phyloP scores from a whole-genome alignment of 2,888 invertebrate species.

The Agrochola lota region DNA sequence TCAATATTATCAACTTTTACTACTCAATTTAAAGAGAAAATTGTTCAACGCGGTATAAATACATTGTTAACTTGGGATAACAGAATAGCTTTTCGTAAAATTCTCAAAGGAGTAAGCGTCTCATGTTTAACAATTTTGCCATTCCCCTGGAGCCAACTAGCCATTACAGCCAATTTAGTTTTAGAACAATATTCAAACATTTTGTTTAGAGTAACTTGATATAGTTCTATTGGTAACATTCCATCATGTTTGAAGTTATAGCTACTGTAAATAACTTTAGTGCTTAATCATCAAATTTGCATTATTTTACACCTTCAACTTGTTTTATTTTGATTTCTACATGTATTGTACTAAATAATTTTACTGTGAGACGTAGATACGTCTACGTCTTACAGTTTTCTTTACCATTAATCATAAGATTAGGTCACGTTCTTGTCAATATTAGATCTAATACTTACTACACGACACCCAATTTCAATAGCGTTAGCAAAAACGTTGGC shows the following conservation, averaged over 20 bases:
- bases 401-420: neutral
- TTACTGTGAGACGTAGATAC: neutral
- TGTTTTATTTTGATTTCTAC: neutral
- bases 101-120: constrained; percentile 29
- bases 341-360: neutral
- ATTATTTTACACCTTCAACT: neutral
- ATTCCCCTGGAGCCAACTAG: neutral
- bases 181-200: neutral
- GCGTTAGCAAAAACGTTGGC: constrained; percentile 7
- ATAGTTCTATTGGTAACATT: neutral
- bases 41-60: constrained; percentile 37
- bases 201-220: neutral
- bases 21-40: constrained; percentile 34
- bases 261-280: neutral
- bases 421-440: neutral
- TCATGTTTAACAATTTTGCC: constrained; percentile 46
- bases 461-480: neutral
- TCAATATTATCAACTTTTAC: constrained; percentile 26
- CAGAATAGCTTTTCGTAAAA: constrained; percentile 45
- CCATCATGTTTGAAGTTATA: neutral
- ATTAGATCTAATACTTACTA: neutral
- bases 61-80: constrained; percentile 48
- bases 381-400: too few species aligned
- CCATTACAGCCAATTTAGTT: neutral
- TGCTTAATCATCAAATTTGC: neutral